Conservation (phyloP, 2,888 invertebrate genomes). For the Drosophila pegasa region DNA sequence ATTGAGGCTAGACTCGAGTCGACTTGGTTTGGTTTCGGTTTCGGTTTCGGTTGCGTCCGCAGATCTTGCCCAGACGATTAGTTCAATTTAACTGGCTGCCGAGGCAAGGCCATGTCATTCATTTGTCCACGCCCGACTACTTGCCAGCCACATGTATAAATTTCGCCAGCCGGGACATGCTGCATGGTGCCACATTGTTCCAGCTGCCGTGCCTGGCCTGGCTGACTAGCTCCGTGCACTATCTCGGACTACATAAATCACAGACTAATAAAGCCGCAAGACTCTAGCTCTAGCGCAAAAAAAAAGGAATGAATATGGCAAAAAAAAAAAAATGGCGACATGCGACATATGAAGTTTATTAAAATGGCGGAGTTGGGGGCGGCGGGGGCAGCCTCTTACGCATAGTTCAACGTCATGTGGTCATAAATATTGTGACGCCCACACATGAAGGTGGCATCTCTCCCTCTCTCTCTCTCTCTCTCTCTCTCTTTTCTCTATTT, state of each 20-base stretch:
- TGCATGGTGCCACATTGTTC: slow-evolving; percentile 48
- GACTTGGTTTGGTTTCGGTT: background rate
- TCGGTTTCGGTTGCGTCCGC: too few relatives aligned
- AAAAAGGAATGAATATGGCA: slow-evolving; percentile 41
- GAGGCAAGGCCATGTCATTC: slow-evolving; percentile 72
- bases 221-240: slow-evolving; percentile 54
- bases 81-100: slow-evolving; percentile 74
- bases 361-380: slow-evolving; percentile 63
- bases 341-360: slow-evolving; percentile 83
- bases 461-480: background rate
- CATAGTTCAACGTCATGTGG: slow-evolving; percentile 78
- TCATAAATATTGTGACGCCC: slow-evolving; percentile 72
- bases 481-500: slow-evolving; percentile 5
- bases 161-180: slow-evolving; percentile 67
- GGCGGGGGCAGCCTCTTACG: slow-evolving; percentile 53
- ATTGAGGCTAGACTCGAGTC: slow-evolving; percentile 21
- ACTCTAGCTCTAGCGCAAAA: slow-evolving; percentile 53
- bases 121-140: slow-evolving; percentile 80
- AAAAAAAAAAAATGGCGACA: slow-evolving; percentile 81
- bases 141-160: slow-evolving; percentile 74
- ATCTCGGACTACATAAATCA: slow-evolving; percentile 82
- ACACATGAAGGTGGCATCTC: slow-evolving; percentile 20
- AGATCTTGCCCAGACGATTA: slow-evolving; percentile 71
- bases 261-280: slow-evolving; percentile 83
- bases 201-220: slow-evolving; percentile 6